A percentile compares a stretch with the other conserved stretches of the same genome.
These are phyloP conservation scores for Chaunax sp. DNA, from an alignment of 2,797 vertebrate species.

Conservation along the genomic window DNA sequence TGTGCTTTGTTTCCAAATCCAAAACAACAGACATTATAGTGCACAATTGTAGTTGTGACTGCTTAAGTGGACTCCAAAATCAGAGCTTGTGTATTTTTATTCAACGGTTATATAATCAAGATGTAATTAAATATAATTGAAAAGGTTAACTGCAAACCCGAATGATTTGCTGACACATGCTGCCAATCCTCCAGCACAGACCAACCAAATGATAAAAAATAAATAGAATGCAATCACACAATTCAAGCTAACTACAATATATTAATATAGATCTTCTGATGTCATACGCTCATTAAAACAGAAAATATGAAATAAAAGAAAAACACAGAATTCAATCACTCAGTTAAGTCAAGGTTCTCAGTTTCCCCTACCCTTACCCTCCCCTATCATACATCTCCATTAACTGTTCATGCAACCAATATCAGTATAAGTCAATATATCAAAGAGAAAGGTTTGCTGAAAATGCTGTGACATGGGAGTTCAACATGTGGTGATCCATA, in stretches of 20 bases:
- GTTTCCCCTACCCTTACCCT: constrained; percentile 51
- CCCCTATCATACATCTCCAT: constrained; percentile 53
- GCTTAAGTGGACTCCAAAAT: constrained; percentile 69
- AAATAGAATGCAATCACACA: constrained; percentile 89
- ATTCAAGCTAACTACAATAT: constrained; percentile 92
- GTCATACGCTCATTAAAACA: constrained; percentile 87
- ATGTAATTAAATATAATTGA: constrained; percentile 76
- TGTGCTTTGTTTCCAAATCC: constrained; percentile 76
- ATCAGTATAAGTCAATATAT: constrained; percentile 81
- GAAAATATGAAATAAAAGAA: constrained; percentile 56
- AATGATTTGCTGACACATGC: constrained; percentile 79
- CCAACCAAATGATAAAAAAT: constrained; percentile 86
- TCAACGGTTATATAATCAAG: constrained; percentile 75
- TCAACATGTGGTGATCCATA: constrained; percentile 63
- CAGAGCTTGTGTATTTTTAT: constrained; percentile 64
- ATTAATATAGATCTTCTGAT: constrained; percentile 92
- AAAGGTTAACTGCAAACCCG: constrained; percentile 73
- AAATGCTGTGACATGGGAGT: constrained; percentile 72
- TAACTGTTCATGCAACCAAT: constrained; percentile 81
- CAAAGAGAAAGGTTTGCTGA: constrained; percentile 78
- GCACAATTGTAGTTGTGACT: constrained; percentile 46
- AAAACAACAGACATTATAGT: constrained; percentile 46
- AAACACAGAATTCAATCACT: constrained; percentile 78
- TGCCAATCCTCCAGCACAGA: constrained; percentile 85
- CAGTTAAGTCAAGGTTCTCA: constrained; percentile 77